Evolutionary conservation across 2,113 vertebrate genomes (phyloP).

Genomic region (Paraplagusia blochii): DNA sequence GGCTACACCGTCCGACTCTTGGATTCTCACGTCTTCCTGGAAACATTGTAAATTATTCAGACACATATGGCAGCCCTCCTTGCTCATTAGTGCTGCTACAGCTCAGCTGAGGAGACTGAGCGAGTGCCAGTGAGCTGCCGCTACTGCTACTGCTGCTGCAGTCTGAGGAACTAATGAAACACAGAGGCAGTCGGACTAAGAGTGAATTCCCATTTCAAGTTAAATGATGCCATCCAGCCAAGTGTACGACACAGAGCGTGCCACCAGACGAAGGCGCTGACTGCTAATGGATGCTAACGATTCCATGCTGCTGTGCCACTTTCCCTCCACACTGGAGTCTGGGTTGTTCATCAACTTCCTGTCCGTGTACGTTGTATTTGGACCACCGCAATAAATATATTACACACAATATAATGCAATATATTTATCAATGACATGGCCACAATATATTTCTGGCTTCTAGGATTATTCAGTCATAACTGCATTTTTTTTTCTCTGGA

Average conservation of each 20-base stretch:
- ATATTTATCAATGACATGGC: too few relatives aligned
- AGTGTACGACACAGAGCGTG: not conserved
- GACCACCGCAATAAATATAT: too few relatives aligned
- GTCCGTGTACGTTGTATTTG: too few relatives aligned
- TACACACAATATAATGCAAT: too few relatives aligned
- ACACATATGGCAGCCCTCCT: conserved; percentile 20
- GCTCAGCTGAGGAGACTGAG: conserved; percentile 3
- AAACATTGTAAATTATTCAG: conserved; percentile 60
- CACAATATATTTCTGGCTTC: too few relatives aligned
- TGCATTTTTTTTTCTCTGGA: too few relatives aligned
- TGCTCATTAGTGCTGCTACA: conserved; percentile 36
- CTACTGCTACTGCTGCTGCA: not conserved
- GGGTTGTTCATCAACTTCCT: too few relatives aligned
- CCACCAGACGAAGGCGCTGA: not conserved
- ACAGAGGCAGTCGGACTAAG: not conserved
- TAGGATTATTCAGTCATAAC: too few relatives aligned
- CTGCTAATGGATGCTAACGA: too few relatives aligned
- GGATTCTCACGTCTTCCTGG: conserved; percentile 32
- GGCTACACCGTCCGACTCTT: conserved; percentile 13
- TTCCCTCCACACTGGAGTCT: too few relatives aligned
- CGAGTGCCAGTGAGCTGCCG: conserved; percentile 10
- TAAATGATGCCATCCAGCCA: not conserved
- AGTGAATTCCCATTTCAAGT: not conserved
- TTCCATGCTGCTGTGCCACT: too few relatives aligned
- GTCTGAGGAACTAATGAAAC: conserved; percentile 6